Percentiles rank a stretch among this genome's conserved stretches.
These are phyloP conservation scores for Carposina sasakii DNA, from an alignment of 1,140 invertebrate species.

Conservation along the genomic window DNA sequence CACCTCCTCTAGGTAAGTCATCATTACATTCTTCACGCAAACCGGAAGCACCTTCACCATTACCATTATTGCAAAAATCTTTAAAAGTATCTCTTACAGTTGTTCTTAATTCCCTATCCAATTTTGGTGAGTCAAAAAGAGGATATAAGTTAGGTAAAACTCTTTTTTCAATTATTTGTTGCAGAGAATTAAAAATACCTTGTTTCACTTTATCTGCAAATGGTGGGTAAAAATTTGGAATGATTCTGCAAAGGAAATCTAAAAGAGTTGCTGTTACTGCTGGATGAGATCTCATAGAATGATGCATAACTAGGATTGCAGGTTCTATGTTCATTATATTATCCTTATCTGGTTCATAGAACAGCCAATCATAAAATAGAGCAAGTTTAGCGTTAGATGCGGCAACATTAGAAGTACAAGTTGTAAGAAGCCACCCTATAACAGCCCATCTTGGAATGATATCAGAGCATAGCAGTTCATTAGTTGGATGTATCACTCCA, in stretches of 20 bases:
- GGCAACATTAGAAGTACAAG: constrained; percentile 94
- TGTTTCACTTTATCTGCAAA: constrained; percentile 88
- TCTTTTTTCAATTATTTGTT: constrained; percentile 95
- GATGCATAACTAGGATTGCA: constrained; percentile 98
- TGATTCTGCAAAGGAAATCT: constrained; percentile 97
- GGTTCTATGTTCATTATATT: constrained; percentile 99
- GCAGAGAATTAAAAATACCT: constrained; percentile 93
- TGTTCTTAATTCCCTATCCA: constrained; percentile 89
- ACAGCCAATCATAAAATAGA: constrained; percentile 98
- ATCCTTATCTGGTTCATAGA: constrained; percentile 95
- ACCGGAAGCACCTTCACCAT: constrained; percentile 64
- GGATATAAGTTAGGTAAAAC: constrained; percentile 91
- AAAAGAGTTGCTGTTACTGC: constrained; percentile 94
- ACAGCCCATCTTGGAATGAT: constrained; percentile 99
- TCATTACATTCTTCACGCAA: constrained; percentile 71
- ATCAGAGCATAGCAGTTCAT: constrained; percentile 97
- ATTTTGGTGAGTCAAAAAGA: constrained; percentile 93
- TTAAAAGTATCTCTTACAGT: constrained; percentile 93
- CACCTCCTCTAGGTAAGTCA: constrained; percentile 50
- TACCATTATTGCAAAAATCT: constrained; percentile 85
- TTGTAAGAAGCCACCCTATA: constrained; percentile 97
- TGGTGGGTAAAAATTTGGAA: constrained; percentile 92
- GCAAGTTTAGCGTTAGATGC: constrained; percentile 96
- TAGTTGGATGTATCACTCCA: constrained; percentile 97
- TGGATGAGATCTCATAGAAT: constrained; percentile 96